Evolutionary conservation across 2,797 vertebrate species (phyloP).

Genomic region (Todus mexicanus): DNA sequence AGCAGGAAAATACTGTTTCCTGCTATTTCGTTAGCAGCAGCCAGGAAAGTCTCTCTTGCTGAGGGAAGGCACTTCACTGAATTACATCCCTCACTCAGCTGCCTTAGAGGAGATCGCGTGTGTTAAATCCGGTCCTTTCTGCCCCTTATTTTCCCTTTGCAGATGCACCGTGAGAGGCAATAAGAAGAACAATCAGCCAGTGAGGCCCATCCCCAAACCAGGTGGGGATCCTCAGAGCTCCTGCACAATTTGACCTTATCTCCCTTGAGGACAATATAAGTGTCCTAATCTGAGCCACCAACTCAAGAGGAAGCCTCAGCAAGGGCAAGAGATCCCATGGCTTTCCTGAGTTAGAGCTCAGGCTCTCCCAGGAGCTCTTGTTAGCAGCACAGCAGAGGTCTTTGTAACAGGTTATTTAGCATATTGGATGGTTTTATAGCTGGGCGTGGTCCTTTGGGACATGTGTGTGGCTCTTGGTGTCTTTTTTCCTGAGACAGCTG

Average conservation of each 20-base stretch:
- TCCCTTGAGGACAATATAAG: neutral
- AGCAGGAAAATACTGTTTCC: conserved; percentile 34
- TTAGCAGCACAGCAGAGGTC: neutral
- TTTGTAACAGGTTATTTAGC: neutral
- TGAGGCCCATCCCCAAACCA: neutral
- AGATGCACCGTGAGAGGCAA: neutral
- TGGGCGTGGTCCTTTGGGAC: neutral
- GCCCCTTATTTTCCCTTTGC: neutral
- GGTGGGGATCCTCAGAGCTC: neutral
- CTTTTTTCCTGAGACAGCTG: neutral
- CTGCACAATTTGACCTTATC: neutral
- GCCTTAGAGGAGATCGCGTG: neutral
- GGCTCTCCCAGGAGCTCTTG: neutral
- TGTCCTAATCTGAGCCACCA: neutral
- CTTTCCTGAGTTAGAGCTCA: neutral
- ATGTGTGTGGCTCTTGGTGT: rapidly evolving
- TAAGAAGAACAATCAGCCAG: neutral
- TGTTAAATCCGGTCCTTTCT: neutral
- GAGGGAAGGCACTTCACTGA: conserved; percentile 21
- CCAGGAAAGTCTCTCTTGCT: neutral
- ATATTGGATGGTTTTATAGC: neutral
- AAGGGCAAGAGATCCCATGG: neutral
- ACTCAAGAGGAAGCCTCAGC: neutral
- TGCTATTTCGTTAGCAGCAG: conserved; percentile 13
- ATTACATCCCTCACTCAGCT: neutral